Base-by-base conservation (phyloP, 53 echinoderm and acorn worm species). In the Apostichopus leukothele region DNA sequence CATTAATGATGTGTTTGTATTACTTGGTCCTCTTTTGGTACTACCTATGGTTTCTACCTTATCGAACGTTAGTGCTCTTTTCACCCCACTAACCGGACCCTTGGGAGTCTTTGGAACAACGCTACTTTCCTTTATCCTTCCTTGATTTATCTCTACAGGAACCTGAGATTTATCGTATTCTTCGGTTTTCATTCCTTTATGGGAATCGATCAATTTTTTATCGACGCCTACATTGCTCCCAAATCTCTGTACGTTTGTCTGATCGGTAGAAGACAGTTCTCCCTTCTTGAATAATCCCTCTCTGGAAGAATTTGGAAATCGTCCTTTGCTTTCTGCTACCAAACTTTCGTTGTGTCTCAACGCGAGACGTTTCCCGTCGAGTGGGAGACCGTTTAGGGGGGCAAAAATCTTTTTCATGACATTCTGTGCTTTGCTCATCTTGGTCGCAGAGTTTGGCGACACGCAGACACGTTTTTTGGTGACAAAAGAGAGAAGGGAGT, bases 401-500 rank as follows among this genome's bases (percentile, higher is more conserved):
- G 71, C 71, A 18, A 16, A 71, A 71, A 4, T 6, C 18, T 71
- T 71, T 19, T 71, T 71, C 71, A 6, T 71, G 71, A 71, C 71
- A 71, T 71, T 6, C 0, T 18, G 2, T 6, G 18, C 71, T 6
- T 19, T 19, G 71, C 71, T 71, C 71, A n/a, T 71, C 20, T n/a
- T n/a, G 71, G 18, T 71, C 5, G 6, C 16, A n/a, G 16, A 16
- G 5, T 16, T 71, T 0, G 18, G 18, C 20, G 14, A 6, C 13
- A 16, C 18, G 18, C n/a, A 14, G 21, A 8, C 18, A 5, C 53
- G 18, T 4, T 81, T 81, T 11, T 51, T 81, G 9, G 54, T 21
- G 26, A 85, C 60, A 39, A 67, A 85, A 85, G 57, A 22, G 39
- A 85, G 16, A 20, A 85, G 61, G 3, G 85, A 68, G 50, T 67